Base-by-base conservation (phyloP, 2,888 invertebrate genomes). In the Drosophila acutilabella region DNA sequence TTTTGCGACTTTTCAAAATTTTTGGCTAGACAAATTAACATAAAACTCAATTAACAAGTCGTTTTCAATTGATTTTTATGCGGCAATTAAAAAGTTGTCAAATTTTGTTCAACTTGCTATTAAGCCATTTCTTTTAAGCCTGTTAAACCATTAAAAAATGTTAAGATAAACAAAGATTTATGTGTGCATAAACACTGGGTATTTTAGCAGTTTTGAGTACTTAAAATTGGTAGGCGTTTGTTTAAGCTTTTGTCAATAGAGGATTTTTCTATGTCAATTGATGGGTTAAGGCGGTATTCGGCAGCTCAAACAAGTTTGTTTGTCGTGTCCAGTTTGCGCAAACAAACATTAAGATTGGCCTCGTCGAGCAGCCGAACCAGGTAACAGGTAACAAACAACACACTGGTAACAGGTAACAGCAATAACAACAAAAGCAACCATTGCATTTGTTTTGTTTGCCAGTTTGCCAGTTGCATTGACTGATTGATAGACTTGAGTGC, bases 401-500 rank as follows among this genome's bases (percentile, higher is more conserved):
- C 52, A 74, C 72, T 59, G 72, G 74, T 58, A 73, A 30, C 53
- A 44, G 7, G 16, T 36, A 54, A 40, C 53, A n/a, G 60, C 69
- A 73, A 64, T 58, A 69, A 56, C 64, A 64, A 69, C 69, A 60
- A 71, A 68, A 67, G 33, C 59, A 20, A 18, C 26, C 60, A 69
- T 74, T 74, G 78, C 72, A 78, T 80, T 82, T 78, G 86, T 80
- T 86, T 86, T 50, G 48, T 50, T 50, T 50, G 48, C 48, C 30
- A 48, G 81, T 68, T 85, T 54, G 78, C 71, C 62, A 57, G 76
- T 58, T 82, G 74, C 64, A 76, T 80, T 84, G 83, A 87, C 78
- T 84, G 87, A 87, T 87, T 83, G 83, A 83, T 84, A 78, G 84
- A 83, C 83, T 83, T 72, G 64, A 69, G 68, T 68, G 74, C 73